These are phyloP conservation scores for Sericinus montela DNA, from an alignment of 2,888 invertebrate genomes.

Conservation along the genomic window DNA sequence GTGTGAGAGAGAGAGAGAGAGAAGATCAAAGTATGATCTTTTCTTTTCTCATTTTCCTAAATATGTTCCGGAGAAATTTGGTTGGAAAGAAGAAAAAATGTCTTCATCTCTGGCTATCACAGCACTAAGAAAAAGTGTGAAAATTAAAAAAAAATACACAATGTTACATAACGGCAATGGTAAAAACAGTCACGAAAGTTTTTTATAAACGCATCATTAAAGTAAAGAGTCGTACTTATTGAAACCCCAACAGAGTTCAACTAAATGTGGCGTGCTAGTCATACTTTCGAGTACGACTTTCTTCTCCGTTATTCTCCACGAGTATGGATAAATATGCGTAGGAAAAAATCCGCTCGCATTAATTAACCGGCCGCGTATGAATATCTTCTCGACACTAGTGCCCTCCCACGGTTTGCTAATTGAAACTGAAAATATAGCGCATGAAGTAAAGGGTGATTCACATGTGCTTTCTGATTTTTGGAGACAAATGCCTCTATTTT, in stretches of 20 bases:
- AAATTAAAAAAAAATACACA: no score
- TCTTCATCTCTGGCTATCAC: no score
- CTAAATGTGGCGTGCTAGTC: slow-evolving; percentile 13
- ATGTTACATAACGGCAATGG: no score
- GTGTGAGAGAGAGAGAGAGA: no score
- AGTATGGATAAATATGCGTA: slow-evolving; percentile 12
- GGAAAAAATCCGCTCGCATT: slow-evolving; percentile 21
- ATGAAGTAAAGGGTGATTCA: not conserved
- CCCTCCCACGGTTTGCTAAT: slow-evolving; percentile 22
- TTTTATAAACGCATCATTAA: not conserved
- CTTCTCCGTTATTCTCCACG: not conserved
- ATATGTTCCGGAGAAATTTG: no score
- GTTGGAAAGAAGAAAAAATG: no score
- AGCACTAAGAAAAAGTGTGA: no score
- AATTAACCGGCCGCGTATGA: slow-evolving; percentile 26
- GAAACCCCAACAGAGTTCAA: slow-evolving; percentile 4
- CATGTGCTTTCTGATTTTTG: slow-evolving; percentile 1
- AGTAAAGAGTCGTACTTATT: not conserved
- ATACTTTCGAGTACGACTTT: slow-evolving; percentile 5
- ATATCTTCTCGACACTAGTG: slow-evolving; percentile 25
- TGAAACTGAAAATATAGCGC: slow-evolving; percentile 20
- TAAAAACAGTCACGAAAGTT: no score
- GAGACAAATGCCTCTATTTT: no score
- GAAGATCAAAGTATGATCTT: no score
- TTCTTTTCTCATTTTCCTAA: no score